Evolutionary conservation across 2,113 vertebrate species (phyloP), one percentile per base, ranked within the genome.

Genomic region (Sorex araneus): DNA sequence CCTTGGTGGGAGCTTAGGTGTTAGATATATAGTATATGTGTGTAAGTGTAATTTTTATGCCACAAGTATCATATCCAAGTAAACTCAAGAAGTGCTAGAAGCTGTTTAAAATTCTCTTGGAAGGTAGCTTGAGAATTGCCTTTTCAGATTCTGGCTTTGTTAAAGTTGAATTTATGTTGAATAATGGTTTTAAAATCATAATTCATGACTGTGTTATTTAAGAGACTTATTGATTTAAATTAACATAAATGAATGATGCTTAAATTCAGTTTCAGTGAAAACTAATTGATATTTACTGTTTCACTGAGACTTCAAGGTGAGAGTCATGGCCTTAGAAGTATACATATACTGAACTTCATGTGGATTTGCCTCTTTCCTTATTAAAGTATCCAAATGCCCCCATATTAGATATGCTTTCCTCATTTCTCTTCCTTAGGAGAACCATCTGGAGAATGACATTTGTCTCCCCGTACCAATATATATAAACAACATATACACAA

Each of bases 91-190:
- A 90, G n/a, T 47, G 36, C 5, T 11, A 5, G 23, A 82, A 32
- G 28, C 6, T 8, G 82, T 94, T 47, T 47, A 34, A 60, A 75
- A 92, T 90, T 73, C 90, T 78, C 64, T 87, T 47, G 88, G 88
- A 93, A 87, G 21, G 28, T 57, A 66, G 30, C 4, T 92, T 70
- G 70, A 7, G 25, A 92, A 30, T 13, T 66, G 25, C 8, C 1
- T 13, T 87, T 94, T n/a, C n/a, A n/a, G n/a, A n/a, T n/a, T n/a
- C n/a, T n/a, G n/a, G n/a, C n/a, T n/a, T n/a, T n/a, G n/a, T 93
- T 87, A 89, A 96, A 82, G 67, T 47, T 84, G 40, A 87, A 75
- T 87, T 82, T 74, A 82, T 94, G 66, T 92, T 93, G 83, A 71
- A 74, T 60, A 73, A 25, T 19, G 19, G 7, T 60, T 30, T 47